A percentile compares a stretch with the other conserved stretches of the same genome.
phyloP scores from a whole-genome alignment of 2,888 invertebrate genomes.

The Branchinecta sandiegonensis region DNA sequence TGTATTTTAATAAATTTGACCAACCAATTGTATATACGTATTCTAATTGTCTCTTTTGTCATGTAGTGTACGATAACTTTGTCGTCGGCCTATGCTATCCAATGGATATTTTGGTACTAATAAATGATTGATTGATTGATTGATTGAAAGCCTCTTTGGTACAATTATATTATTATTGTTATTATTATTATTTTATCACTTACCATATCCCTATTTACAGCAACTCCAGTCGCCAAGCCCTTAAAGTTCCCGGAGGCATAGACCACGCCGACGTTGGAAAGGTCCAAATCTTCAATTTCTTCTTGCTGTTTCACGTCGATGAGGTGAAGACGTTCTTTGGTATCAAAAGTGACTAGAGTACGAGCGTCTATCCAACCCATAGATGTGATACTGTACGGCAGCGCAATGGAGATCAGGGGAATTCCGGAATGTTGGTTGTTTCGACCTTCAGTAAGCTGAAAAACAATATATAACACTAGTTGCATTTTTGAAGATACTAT shows the following conservation, averaged over 20 bases:
- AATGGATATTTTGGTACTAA: too few species aligned
- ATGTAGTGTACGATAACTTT: too few species aligned
- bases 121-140: too few species aligned
- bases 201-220: slow-evolving; percentile 63
- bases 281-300: slow-evolving; percentile 65
- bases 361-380: background rate
- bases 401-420: background rate
- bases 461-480: too few species aligned
- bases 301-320: slow-evolving; percentile 77
- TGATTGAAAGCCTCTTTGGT: too few species aligned
- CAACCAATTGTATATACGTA: too few species aligned
- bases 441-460: background rate
- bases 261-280: slow-evolving; percentile 62
- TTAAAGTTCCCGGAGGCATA: slow-evolving; percentile 77
- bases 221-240: slow-evolving; percentile 87
- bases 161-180: too few species aligned
- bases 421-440: background rate
- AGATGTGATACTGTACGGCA: background rate
- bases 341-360: slow-evolving; percentile 13
- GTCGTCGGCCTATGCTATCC: too few species aligned
- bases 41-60: too few species aligned
- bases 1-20: too few species aligned
- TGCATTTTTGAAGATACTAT: too few species aligned
- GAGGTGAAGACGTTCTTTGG: slow-evolving; percentile 46
- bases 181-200: slow-evolving; percentile 26